A percentile compares a stretch with the other conserved stretches of the same genome.
Evolutionary conservation across 2,113 vertebrate genomes (phyloP).

Genomic region (Rissa tridactyla): DNA sequence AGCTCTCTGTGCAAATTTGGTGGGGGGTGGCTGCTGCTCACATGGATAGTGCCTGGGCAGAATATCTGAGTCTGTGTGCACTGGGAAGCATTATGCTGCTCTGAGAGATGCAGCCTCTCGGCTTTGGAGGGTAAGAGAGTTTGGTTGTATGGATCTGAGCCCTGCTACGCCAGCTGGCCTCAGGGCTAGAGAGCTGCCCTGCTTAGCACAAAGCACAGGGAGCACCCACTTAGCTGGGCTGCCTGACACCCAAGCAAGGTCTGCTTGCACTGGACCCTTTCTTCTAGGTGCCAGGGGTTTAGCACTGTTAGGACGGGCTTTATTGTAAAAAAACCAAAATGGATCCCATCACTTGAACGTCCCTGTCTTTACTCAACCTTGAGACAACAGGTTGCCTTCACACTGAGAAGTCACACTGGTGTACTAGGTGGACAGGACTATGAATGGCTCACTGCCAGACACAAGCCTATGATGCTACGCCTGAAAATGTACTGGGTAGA

Average conservation of each 20-base stretch:
- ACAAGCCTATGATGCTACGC: neutral
- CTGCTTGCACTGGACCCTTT: neutral
- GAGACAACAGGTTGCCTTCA: neutral
- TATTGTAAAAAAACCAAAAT: neutral
- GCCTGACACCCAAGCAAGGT: neutral
- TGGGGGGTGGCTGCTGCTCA: neutral
- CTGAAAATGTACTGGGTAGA: neutral
- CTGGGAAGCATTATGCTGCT: neutral
- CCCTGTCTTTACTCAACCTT: neutral
- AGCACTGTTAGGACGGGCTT: neutral
- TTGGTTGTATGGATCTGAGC: neutral
- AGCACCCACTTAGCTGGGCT: neutral
- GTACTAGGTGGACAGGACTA: neutral
- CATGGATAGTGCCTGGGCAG: accelerated
- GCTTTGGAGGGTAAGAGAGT: neutral
- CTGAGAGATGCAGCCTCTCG: neutral
- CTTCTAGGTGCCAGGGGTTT: neutral
- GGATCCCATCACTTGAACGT: neutral
- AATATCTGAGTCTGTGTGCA: neutral
- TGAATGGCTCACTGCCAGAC: neutral
- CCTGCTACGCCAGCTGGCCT: neutral
- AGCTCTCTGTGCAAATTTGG: neutral
- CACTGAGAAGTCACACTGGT: no score
- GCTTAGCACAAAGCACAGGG: neutral
- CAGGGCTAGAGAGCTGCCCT: no score